Conservation (phyloP, 2,113 vertebrate genomes). For the Datnioides undecimradiatus region DNA sequence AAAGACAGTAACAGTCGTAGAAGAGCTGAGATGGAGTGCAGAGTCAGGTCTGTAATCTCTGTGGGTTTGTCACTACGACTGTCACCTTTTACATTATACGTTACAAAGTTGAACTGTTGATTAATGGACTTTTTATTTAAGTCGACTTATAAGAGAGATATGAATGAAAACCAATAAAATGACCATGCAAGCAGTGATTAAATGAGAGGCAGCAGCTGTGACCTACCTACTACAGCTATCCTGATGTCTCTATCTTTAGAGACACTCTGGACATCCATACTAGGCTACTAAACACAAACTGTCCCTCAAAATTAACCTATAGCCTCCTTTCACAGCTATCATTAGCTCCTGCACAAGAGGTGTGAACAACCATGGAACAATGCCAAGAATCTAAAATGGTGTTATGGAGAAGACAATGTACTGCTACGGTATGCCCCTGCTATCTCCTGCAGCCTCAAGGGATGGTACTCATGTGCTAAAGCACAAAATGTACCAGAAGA, state of each 20-base stretch:
- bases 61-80: no score
- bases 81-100: no score
- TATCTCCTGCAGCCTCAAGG: constrained; percentile 54
- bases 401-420: constrained; percentile 47
- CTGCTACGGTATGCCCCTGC: constrained; percentile 41
- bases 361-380: constrained; percentile 44
- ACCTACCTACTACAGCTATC: constrained; percentile 4
- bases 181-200: background rate
- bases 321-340: constrained; percentile 45
- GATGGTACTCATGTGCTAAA: constrained; percentile 29
- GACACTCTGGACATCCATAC: constrained; percentile 16
- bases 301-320: constrained; percentile 45
- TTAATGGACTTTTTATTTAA: no score
- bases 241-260: constrained; percentile 48
- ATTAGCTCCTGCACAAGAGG: constrained; percentile 39
- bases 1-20: no score
- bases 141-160: background rate
- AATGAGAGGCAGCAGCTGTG: constrained; percentile 37
- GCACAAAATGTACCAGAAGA: constrained; percentile 66
- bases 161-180: background rate
- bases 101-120: no score
- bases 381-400: constrained; percentile 26
- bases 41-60: no score
- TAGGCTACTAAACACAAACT: constrained; percentile 27
- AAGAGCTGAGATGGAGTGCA: no score